Evolutionary conservation across 2,888 invertebrate genomes (phyloP), one percentile per base, ranked within the genome.

Genomic region (Pristionchus arcanus): DNA sequence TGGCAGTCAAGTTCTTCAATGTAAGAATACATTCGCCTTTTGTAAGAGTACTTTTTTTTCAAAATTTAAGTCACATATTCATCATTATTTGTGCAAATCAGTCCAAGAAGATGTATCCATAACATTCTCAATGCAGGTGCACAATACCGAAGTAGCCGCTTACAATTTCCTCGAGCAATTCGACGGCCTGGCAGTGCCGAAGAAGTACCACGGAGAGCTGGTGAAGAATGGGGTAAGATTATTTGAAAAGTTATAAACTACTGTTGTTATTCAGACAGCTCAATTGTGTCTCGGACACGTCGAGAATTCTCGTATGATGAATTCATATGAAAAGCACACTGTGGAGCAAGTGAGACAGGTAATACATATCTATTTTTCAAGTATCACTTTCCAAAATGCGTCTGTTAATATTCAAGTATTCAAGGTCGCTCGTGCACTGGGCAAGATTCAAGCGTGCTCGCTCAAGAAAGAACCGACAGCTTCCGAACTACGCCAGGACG

Each of bases 311-410:
- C 49, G 81, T 1, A 81, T 81, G 81, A 81, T 81, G 81, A 81
- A 81, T 7, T 81, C 37, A 11, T 21, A 81, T 16, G 81, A 81
- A 28, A 81, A 81, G 53, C 49, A 81, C 19, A 81, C 49, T 0
- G 49, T 81, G 3, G 81, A 81, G n/a, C 81, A 49, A 49, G 49
- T 81, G 25, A 81, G 34, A 81, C 81, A 81, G 81, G 81, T 81
- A 53, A 5, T 42, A n/a, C 0, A 25, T 9, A 15, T 63, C 25
- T 9, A n/a, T n/a, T n/a, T n/a, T n/a, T n/a, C n/a, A n/a, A n/a
- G n/a, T n/a, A n/a, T n/a, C n/a, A n/a, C n/a, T n/a, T n/a, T n/a
- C n/a, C n/a, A n/a, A n/a, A 19, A 59, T 59, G 49, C 49, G 7
- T 53, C 49, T 53, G 15, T 19, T 19, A 11, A 55, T 19, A 2